A percentile compares a stretch with the other conserved stretches of the same genome.
These are phyloP conservation scores for Andrena haemorrhoa DNA, from an alignment of 2,888 invertebrate genomes.

Conservation along the genomic window DNA sequence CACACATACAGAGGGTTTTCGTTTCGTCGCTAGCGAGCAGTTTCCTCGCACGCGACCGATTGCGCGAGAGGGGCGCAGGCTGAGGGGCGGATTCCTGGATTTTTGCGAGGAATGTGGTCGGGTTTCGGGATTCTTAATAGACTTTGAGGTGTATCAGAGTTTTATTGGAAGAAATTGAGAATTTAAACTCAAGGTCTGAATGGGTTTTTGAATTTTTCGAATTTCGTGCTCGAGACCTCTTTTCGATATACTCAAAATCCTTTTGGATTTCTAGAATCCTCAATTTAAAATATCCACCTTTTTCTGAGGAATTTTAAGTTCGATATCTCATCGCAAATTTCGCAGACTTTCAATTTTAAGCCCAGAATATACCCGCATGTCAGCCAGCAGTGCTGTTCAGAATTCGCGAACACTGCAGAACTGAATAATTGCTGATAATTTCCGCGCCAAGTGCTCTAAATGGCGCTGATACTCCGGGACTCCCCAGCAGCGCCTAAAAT, in stretches of 20 bases:
- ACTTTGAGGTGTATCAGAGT: background rate
- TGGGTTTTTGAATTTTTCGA: background rate
- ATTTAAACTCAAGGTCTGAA: background rate
- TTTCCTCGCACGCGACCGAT: constrained; percentile 35
- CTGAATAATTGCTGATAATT: too few species aligned
- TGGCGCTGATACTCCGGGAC: too few species aligned
- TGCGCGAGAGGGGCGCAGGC: background rate
- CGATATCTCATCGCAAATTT: background rate
- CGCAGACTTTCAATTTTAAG: background rate
- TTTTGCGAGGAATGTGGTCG: background rate
- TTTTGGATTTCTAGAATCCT: background rate
- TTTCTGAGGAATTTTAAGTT: background rate
- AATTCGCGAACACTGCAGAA: too few species aligned
- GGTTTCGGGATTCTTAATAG: background rate
- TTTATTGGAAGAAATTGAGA: background rate
- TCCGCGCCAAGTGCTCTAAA: too few species aligned
- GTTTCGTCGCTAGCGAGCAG: constrained; percentile 34
- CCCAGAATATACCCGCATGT: background rate
- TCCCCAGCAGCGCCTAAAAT: background rate
- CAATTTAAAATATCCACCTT: background rate
- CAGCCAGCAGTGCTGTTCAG: too few species aligned
- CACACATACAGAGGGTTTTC: constrained; percentile 37
- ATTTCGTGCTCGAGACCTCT: background rate
- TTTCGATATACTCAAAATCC: background rate
- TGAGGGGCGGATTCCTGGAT: too few species aligned